Base-by-base conservation (phyloP, 2,888 invertebrate genomes). In the Uropetala carovei region DNA sequence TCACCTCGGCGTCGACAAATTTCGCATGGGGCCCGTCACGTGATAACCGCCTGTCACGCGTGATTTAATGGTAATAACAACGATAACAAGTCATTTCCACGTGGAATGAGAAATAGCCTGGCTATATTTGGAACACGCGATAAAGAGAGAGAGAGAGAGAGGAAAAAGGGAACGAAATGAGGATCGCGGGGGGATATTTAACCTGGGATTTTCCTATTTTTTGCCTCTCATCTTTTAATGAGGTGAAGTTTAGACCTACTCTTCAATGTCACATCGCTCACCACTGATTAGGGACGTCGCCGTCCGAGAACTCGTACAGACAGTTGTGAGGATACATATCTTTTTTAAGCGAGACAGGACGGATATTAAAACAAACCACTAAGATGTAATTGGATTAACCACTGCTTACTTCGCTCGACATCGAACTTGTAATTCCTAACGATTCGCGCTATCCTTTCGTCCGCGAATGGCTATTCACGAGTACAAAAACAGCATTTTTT, bases 1-100 rank as follows among this genome's bases (percentile, higher is more conserved):
- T 68, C 89, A 89, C 89, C 30, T 68, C 56, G 18, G 30, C 89
- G 89, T 89, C 30, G 89, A 89, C 89, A 89, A 89, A 89, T 89
- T 89, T 68, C 68, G 64, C 68, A 68, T 89, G 64, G 89, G 64
- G 89, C n/a, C 58, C 89, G 58, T 89, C 89, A 89, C 64, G 68
- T 64, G 89, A 89, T 30, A n/a, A 43, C 68, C 68, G 89, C 64
- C 89, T 89, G 89, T 89, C 89, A 89, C 10, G 89, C 64, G 68
- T 89, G 89, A 89, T 89, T 89, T 89, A 89, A 89, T 89, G 89
- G 89, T 68, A 89, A 89, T 89, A 89, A 68, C 64, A 89, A 64
- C 64, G 89, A 89, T 89, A 89, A 89, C 89, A 89, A 89, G 89
- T 89, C 89, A 89, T 89, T 89, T 89, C 64, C 64, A 43, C 11